These are phyloP conservation scores for Amphiduros pacificus DNA, from an alignment of 2,888 invertebrate genomes.

Conservation along the genomic window DNA sequence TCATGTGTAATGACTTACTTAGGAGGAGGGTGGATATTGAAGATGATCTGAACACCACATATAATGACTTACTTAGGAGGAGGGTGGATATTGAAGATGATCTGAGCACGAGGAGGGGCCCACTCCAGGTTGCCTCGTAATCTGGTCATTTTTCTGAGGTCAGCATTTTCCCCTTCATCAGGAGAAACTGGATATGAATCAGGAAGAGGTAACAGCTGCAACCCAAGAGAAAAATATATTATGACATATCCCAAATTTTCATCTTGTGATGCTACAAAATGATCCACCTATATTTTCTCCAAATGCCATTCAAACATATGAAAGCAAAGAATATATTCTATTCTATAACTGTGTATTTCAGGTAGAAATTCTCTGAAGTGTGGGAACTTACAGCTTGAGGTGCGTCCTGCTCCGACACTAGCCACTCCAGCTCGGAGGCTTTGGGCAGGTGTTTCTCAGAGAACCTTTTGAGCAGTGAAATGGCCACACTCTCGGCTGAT, in stretches of 20 bases:
- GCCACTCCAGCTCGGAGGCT: conserved; percentile 78
- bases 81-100: conserved; percentile 78
- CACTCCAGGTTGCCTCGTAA: conserved; percentile 78
- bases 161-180: conserved; percentile 66
- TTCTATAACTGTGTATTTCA: no score
- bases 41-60: no score
- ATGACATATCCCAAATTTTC: no score
- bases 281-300: no score
- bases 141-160: conserved; percentile 55
- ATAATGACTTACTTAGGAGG: conserved; percentile 69
- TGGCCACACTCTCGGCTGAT: conserved; percentile 79
- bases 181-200: conserved; percentile 72
- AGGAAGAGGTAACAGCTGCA: conserved; percentile 73
- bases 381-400: conserved; percentile 67
- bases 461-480: conserved; percentile 75
- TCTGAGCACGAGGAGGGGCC: conserved; percentile 83
- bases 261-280: no score
- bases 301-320: no score
- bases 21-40: no score
- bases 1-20: no score
- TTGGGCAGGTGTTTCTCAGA: conserved; percentile 74
- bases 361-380: no score
- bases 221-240: no score
- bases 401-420: conserved; percentile 77
- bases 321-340: no score